These are phyloP conservation scores for Drosophila mercatorum DNA, from an alignment of 2,888 invertebrate species.

Conservation along the genomic window DNA sequence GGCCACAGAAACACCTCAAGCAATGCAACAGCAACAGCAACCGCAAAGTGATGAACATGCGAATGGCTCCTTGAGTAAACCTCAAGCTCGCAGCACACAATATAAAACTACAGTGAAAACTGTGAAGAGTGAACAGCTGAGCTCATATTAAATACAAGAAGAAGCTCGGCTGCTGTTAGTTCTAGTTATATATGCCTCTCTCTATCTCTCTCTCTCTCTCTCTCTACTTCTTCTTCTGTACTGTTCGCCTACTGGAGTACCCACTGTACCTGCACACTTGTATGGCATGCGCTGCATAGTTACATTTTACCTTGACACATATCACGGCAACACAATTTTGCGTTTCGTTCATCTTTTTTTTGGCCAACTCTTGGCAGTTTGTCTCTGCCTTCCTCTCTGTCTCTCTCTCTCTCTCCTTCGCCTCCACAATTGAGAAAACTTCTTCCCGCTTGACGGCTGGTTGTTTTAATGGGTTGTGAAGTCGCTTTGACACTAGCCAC, in stretches of 20 bases:
- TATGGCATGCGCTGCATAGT: slow-evolving; percentile 34
- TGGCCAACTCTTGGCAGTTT: neutral
- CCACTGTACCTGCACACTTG: slow-evolving; percentile 2
- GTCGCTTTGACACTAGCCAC: slow-evolving; percentile 67
- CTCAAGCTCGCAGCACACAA: slow-evolving; percentile 36
- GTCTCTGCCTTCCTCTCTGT: too few species aligned
- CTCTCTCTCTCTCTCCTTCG: neutral
- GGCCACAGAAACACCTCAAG: slow-evolving; percentile 50
- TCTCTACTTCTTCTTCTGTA: neutral
- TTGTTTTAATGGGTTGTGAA: slow-evolving; percentile 35
- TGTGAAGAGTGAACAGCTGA: neutral
- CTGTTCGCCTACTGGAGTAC: neutral
- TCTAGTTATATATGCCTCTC: too few species aligned
- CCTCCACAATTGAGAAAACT: slow-evolving; percentile 2
- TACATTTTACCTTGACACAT: slow-evolving; percentile 75
- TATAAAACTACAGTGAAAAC: slow-evolving; percentile 4
- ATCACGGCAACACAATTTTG: slow-evolving; percentile 52
- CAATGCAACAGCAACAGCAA: slow-evolving; percentile 9
- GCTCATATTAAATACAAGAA: too few species aligned
- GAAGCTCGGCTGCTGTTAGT: neutral
- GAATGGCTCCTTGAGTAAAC: slow-evolving; percentile 35
- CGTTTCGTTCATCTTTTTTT: slow-evolving; percentile 35
- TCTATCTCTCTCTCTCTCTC: too few species aligned
- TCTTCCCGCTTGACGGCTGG: slow-evolving; percentile 43
- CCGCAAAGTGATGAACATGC: slow-evolving; percentile 43